Percentiles rank a stretch among this genome's conserved stretches.
phyloP scores from a whole-genome alignment of 2,113 vertebrate genomes.

The Hippocampus guttulatus region DNA sequence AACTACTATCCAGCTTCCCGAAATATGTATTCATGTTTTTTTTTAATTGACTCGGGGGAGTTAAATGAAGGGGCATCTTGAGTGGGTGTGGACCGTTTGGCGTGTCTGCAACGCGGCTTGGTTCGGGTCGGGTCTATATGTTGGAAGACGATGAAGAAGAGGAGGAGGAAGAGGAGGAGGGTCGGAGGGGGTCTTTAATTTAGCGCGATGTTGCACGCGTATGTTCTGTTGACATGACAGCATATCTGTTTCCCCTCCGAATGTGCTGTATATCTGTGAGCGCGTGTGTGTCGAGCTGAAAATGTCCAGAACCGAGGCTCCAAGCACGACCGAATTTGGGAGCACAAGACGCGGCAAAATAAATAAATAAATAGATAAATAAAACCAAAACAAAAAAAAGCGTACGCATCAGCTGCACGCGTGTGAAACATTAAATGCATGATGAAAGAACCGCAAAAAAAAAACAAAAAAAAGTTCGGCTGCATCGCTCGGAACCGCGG shows the following conservation, averaged over 20 bases:
- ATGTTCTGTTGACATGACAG: constrained; percentile 60
- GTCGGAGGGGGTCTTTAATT: constrained; percentile 30
- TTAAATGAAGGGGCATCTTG: constrained; percentile 22
- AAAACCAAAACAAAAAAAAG: background rate
- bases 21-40: background rate
- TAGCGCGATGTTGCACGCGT: constrained; percentile 55
- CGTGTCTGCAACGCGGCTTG: constrained; percentile 57
- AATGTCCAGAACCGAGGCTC: constrained; percentile 50
- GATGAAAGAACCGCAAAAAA: too few relatives aligned
- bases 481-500: background rate
- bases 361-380: background rate
- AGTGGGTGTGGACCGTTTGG: constrained; percentile 54
- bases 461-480: background rate
- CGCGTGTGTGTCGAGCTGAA: constrained; percentile 36
- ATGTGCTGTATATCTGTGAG: background rate
- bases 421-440: background rate
- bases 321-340: background rate
- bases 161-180: background rate
- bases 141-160: constrained; percentile 14
- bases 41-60: background rate
- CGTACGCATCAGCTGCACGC: background rate
- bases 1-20: background rate
- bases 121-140: background rate
- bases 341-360: background rate
- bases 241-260: constrained; percentile 62